Evolutionary conservation across 2,888 invertebrate species (phyloP).

Genomic region (Himalopsyche tibetana): DNA sequence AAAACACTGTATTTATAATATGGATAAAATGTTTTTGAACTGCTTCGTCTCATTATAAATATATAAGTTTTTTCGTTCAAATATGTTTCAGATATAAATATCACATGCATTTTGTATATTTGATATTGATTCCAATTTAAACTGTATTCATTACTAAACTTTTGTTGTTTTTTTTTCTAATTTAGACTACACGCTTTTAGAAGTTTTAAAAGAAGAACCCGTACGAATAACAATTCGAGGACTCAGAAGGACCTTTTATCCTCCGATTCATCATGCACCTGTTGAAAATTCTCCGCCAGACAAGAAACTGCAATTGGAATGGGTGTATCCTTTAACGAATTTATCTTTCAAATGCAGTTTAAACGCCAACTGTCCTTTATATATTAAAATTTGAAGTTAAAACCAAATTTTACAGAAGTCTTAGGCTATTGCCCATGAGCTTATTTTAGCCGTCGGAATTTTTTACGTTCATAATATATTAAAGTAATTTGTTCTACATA

Average conservation of each 20-base stretch:
- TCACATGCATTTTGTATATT: background rate
- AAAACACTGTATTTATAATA: no score
- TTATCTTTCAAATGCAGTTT: background rate
- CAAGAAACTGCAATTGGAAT: constrained; percentile 91
- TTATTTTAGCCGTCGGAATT: no score
- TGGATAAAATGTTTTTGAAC: no score
- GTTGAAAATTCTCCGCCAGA: constrained; percentile 91
- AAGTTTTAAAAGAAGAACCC: constrained; percentile 91
- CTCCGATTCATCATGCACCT: constrained; percentile 89
- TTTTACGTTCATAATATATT: no score
- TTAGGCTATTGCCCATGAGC: no score
- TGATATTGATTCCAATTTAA: background rate
- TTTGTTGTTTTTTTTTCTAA: background rate
- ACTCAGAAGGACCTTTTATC: constrained; percentile 89
- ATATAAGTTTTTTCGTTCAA: no score
- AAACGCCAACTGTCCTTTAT: background rate
- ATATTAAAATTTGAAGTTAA: background rate
- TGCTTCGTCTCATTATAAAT: no score
- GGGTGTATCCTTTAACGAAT: constrained; percentile 89
- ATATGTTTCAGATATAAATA: no score
- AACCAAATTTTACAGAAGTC: no score
- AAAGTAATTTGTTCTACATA: no score
- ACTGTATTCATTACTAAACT: background rate
- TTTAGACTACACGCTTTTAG: constrained; percentile 87
- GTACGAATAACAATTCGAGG: constrained; percentile 90